Evolutionary conservation across 2,797 vertebrate species (phyloP).

Genomic region (Halcyon badia): DNA sequence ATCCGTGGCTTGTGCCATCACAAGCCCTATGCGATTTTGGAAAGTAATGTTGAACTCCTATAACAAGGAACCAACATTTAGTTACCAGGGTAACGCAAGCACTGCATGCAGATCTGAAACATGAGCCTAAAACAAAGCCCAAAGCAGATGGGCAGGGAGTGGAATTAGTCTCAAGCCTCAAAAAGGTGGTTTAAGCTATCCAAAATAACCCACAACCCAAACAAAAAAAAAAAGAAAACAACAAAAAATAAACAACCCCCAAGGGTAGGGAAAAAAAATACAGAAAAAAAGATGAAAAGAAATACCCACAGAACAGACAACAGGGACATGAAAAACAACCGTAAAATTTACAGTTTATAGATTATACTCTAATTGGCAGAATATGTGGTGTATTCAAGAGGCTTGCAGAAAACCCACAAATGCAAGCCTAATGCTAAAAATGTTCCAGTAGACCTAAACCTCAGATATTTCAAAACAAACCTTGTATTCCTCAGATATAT

Average conservation of each 20-base stretch:
- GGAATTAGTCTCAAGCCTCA: conserved; percentile 75
- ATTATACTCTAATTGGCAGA: conserved; percentile 66
- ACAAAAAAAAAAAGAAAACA: too few relatives aligned
- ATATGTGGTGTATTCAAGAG: conserved; percentile 49
- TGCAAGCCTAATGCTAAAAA: conserved; percentile 71
- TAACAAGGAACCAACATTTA: conserved; percentile 80
- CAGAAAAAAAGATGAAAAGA: background rate
- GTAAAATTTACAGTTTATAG: conserved; percentile 29
- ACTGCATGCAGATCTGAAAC: conserved; percentile 86
- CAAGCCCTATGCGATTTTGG: conserved; percentile 81
- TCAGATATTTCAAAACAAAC: conserved; percentile 51
- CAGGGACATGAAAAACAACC: conserved; percentile 47
- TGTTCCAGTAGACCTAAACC: conserved; percentile 62
- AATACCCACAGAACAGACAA: conserved; percentile 10
- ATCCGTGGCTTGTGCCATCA: conserved; percentile 83
- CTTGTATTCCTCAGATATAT: conserved; percentile 33
- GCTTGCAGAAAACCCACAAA: conserved; percentile 76
- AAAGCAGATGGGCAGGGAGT: conserved; percentile 74
- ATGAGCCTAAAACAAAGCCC: conserved; percentile 83
- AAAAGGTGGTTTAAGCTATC: conserved; percentile 69
- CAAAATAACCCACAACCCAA: background rate
- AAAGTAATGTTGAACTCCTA: conserved; percentile 81
- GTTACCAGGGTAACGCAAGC: conserved; percentile 83
- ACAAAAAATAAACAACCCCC: too few relatives aligned
- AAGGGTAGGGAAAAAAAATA: background rate